These are phyloP conservation scores for Montipora sp. DNA, from an alignment of 64 coral and sea anemone genomes.

Conservation along the genomic window DNA sequence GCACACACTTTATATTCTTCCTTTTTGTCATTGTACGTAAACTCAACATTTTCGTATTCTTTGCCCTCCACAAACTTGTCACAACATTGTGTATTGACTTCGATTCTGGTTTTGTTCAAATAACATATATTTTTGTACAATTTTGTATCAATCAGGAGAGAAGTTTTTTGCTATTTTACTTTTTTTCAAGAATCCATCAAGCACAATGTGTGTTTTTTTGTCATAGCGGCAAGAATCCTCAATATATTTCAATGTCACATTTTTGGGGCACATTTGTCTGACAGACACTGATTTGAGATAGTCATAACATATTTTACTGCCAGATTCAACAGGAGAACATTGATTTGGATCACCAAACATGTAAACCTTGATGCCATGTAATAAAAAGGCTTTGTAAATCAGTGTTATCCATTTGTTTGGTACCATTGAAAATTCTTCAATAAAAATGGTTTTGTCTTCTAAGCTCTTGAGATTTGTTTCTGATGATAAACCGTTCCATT, in stretches of 20 bases:
- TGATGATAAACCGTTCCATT: background rate
- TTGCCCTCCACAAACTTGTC: background rate
- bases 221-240: background rate
- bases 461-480: background rate
- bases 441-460: background rate
- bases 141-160: background rate
- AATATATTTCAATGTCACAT: background rate
- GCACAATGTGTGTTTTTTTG: background rate
- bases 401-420: constrained; percentile 17
- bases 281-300: background rate
- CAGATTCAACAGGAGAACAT: background rate
- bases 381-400: constrained; percentile 19
- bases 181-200: background rate
- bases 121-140: constrained; percentile 23
- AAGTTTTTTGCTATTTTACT: background rate
- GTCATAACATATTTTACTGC: background rate
- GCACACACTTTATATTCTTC: background rate
- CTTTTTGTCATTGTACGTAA: background rate
- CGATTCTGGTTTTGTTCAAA: background rate
- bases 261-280: background rate
- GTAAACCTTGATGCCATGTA: background rate
- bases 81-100: background rate
- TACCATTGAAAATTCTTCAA: constrained; percentile 56
- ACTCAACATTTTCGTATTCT: background rate
- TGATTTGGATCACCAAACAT: constrained; percentile 17